A percentile compares a stretch with the other conserved stretches of the same genome.
phyloP scores from a whole-genome alignment of 2,888 invertebrate species.

The Cacoxenus indagator region DNA sequence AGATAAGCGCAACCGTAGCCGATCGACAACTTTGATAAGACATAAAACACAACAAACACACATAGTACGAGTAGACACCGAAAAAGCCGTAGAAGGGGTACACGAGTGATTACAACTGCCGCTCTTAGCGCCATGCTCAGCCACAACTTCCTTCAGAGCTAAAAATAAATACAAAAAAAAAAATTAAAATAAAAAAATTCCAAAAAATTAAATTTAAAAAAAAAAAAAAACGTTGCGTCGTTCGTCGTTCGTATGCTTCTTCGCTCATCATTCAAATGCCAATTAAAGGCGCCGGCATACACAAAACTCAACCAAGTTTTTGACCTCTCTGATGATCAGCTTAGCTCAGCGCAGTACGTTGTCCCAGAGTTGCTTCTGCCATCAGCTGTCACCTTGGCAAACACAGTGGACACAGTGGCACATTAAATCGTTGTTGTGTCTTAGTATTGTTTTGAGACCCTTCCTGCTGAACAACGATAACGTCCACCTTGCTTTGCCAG shows the following conservation, averaged over 20 bases:
- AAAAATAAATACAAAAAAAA: not conserved
- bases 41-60: conserved; percentile 25
- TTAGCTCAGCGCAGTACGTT: no score
- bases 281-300: conserved; percentile 65
- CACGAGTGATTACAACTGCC: not conserved
- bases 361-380: conserved; percentile 26
- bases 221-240: conserved; percentile 1
- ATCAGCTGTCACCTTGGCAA: conserved; percentile 62
- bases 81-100: not conserved
- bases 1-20: conserved; percentile 54
- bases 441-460: no score
- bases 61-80: not conserved
- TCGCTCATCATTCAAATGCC: conserved; percentile 64
- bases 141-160: not conserved
- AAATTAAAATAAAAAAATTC: no score
- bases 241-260: not conserved
- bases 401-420: conserved; percentile 49
- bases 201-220: not conserved
- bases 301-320: conserved; percentile 38
- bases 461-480: no score
- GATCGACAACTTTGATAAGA: conserved; percentile 65
- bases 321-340: not conserved
- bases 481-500: no score
- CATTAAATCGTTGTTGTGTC: no score
- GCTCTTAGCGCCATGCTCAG: not conserved